phyloP scores from a whole-genome alignment of 2,888 invertebrate species.

The Agrotis ipsilon region DNA sequence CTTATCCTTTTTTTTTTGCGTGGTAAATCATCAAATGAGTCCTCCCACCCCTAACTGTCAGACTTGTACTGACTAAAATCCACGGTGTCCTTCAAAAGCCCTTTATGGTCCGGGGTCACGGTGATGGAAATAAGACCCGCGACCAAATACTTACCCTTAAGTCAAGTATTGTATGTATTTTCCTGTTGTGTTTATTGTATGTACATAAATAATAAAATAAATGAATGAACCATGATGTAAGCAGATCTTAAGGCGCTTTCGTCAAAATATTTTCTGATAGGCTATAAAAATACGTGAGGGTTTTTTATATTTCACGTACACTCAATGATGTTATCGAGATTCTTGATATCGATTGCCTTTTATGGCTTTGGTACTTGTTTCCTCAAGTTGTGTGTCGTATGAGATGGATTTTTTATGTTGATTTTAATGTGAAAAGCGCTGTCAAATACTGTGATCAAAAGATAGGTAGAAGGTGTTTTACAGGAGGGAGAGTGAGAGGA shows the following conservation, averaged over 20 bases:
- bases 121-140: no score
- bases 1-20: no score
- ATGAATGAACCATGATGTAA: no score
- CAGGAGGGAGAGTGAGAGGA: neutral
- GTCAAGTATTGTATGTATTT: no score
- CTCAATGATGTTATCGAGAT: conserved; percentile 16
- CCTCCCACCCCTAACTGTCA: no score
- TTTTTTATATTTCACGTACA: conserved; percentile 16
- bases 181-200: no score
- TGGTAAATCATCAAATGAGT: no score
- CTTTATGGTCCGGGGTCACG: no score
- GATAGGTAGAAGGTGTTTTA: neutral
- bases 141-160: no score
- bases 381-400: conserved; percentile 1
- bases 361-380: neutral
- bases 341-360: conserved; percentile 19
- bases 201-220: no score
- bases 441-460: neutral
- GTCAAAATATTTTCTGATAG: conserved; percentile 26
- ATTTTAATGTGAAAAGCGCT: conserved; percentile 23
- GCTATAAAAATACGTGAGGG: conserved; percentile 15
- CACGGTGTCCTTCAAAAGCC: no score
- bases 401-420: conserved; percentile 10
- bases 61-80: no score
- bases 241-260: neutral